Base-by-base conservation (phyloP, 2,797 vertebrate species). In the Anguilla obscura region DNA sequence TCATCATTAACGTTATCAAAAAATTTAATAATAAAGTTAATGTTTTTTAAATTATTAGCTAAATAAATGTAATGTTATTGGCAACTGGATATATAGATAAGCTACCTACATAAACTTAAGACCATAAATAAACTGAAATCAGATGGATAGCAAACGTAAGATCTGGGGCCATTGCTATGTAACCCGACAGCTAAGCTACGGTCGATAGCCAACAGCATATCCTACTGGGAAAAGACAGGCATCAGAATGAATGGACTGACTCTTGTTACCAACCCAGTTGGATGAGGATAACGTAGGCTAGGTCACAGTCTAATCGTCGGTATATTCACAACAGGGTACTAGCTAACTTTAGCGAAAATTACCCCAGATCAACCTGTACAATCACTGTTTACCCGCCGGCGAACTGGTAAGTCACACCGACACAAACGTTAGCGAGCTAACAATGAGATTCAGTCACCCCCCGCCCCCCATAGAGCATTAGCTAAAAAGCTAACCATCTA, bases 231-330 rank as follows among this genome's bases (percentile, higher is more conserved):
- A 40, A 18, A 79, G 74, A 33, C 33, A 40, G 6, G 33, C 6
- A 82, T 48, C 40, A 48, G 79, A 82, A 82, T 82, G 79, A 82
- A 82, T 82, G 79, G 79, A 50, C 18, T 82, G 40, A 50, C 40
- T 82, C 79, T 10, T 45, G 9, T 74, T 36, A 40, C 74, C 33
- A 79, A 12, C 36, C 74, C 74, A 45, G 74, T 45, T 79, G 33
- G 5, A 33, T 36, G 33, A 40, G 36, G 74, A 36, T 40, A 40
- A 7, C 16, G n/a, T 9, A 63, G 18, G 16, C 54, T 16, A 10
- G 10, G 14, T 21, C 21, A 9, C 24, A 6, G 4, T 16, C 54
- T 18, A 56, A 18, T 56, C 14, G 54, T 76, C 76, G 45, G n/a
- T 60, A 33, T 58, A 6, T 76, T 40, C 74, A 18, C 50, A 30